phyloP scores from a whole-genome alignment of 1,140 invertebrate species.

The Drosophila quadrilineata region DNA sequence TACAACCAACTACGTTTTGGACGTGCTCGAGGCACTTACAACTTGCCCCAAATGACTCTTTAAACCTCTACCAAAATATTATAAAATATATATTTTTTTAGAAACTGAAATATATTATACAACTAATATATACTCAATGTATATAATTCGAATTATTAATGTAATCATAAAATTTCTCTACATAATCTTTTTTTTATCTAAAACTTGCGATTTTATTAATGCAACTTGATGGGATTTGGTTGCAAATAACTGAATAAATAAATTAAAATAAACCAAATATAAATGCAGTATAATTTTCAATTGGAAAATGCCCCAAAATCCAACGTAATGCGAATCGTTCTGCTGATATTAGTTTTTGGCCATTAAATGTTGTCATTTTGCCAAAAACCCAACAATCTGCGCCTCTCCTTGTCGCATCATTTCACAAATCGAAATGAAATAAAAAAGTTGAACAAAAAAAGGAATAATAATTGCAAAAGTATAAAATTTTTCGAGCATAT shows the following conservation, averaged over 20 bases:
- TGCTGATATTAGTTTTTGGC: conserved; percentile 41
- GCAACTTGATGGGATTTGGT: not conserved
- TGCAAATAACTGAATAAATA: not conserved
- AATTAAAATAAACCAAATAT: conserved; percentile 30
- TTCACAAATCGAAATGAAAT: conserved; percentile 28
- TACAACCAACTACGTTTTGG: conserved; percentile 52
- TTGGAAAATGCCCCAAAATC: conserved; percentile 36
- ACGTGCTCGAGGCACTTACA: conserved; percentile 54
- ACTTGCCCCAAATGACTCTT: conserved; percentile 1
- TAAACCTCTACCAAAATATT: not conserved
- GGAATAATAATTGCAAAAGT: conserved; percentile 4
- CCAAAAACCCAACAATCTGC: conserved; percentile 11
- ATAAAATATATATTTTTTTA: not conserved
- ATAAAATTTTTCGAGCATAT: conserved; percentile 44
- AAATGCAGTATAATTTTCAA: conserved; percentile 40
- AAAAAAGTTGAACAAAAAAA: conserved; percentile 3
- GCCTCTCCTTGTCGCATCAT: conserved; percentile 36
- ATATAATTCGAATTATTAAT: too few species aligned
- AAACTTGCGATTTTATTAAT: too few species aligned
- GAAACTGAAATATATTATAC: too few species aligned
- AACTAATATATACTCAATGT: too few species aligned
- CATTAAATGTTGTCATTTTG: conserved; percentile 41
- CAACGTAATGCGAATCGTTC: conserved; percentile 23
- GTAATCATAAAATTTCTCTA: too few species aligned
- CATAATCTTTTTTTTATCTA: too few species aligned